phyloP scores from a whole-genome alignment of 1,140 invertebrate species.

The Drosophila pseudoobscura region DNA sequence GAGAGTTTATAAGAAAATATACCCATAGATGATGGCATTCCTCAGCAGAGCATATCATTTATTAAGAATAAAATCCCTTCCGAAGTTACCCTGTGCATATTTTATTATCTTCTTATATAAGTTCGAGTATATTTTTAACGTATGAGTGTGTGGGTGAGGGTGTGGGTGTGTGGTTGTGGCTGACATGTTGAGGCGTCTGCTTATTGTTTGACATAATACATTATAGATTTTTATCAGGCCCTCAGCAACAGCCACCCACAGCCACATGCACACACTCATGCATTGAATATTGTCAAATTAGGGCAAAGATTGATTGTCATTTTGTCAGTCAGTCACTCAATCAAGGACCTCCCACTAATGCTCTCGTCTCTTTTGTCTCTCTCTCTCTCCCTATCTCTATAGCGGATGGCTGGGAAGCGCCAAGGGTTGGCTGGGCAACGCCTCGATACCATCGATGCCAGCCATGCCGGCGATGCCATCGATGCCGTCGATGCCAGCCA shows the following conservation, averaged over 20 bases:
- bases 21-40: no score
- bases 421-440: conserved; percentile 89
- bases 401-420: conserved; percentile 91
- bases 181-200: conserved; percentile 56
- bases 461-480: conserved; percentile 77
- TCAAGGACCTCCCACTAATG: conserved; percentile 26
- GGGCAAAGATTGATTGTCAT: conserved; percentile 66
- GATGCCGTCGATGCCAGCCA: conserved; percentile 82
- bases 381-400: conserved; percentile 8
- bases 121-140: conserved; percentile 19
- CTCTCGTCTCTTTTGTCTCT: conserved; percentile 13
- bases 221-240: conserved; percentile 56
- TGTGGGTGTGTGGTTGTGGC: conserved; percentile 5
- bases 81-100: no score
- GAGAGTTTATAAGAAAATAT: no score
- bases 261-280: conserved; percentile 1
- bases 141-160: conserved; percentile 21
- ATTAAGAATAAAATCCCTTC: no score
- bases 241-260: conserved; percentile 31
- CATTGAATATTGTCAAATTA: conserved; percentile 64
- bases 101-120: no score
- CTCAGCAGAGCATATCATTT: no score
- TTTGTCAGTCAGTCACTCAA: conserved; percentile 51
- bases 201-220: conserved; percentile 61
- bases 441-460: conserved; percentile 79